Conservation (phyloP, 2,888 invertebrate species). For the Hypsopygia costalis region DNA sequence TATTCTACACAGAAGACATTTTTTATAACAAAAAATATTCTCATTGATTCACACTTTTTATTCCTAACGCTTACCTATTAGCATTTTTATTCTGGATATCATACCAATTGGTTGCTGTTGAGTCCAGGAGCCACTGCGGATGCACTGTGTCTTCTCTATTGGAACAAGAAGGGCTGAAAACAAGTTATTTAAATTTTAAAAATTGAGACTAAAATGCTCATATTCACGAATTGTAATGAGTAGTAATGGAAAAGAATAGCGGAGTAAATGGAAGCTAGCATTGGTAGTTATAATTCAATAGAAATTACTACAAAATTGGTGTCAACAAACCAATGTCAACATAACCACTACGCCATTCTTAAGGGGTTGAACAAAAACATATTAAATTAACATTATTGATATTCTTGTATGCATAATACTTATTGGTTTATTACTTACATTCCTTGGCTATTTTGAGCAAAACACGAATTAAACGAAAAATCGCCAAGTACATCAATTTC, state of each 20-base stretch:
- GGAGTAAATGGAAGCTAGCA: no score
- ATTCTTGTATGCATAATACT: neutral
- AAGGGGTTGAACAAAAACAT: neutral
- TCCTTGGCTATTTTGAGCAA: conserved; percentile 80
- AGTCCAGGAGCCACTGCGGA: conserved; percentile 83
- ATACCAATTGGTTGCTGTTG: conserved; percentile 83
- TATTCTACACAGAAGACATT: no score
- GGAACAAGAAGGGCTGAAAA: conserved; percentile 65
- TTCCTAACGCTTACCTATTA: conserved; percentile 38
- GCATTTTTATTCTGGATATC: conserved; percentile 55
- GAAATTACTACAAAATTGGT: no score
- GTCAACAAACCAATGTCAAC: conserved; percentile 34
- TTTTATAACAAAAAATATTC: neutral
- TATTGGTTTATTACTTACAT: conserved; percentile 68
- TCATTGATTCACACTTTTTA: neutral
- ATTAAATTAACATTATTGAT: neutral
- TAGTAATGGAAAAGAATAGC: no score
- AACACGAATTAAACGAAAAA: conserved; percentile 83
- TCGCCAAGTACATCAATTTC: conserved; percentile 87
- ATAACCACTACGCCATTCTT: conserved; percentile 14
- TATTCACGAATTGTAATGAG: no score
- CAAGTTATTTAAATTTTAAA: no score
- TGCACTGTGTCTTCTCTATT: conserved; percentile 83
- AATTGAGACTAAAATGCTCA: no score
- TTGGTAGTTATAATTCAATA: no score